A percentile compares a stretch with the other conserved stretches of the same genome.
phyloP scores from a whole-genome alignment of 1,140 invertebrate genomes.

The Pomacea maculata region DNA sequence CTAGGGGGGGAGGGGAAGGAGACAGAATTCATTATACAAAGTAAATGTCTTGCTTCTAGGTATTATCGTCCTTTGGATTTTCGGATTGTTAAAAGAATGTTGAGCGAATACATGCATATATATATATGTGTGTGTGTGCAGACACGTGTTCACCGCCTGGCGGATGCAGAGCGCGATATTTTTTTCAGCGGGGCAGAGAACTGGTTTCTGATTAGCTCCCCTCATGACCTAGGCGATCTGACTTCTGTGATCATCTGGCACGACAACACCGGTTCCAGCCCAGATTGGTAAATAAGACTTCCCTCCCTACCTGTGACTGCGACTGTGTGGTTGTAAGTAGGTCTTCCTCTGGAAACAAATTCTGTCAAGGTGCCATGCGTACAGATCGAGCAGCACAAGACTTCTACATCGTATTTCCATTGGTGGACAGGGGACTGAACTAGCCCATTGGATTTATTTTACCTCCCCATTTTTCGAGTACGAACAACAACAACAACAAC shows the following conservation, averaged over 20 bases:
- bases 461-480: no score
- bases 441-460: no score
- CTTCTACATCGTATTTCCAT: no score
- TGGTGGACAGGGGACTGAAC: no score
- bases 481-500: no score
- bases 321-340: no score
- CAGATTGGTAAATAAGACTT: no score
- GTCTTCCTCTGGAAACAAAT: no score
- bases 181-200: conserved; percentile 44
- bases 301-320: no score
- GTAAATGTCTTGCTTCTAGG: not conserved
- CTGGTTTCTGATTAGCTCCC: conserved; percentile 48
- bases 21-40: not conserved
- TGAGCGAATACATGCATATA: not conserved
- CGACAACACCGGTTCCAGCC: conserved; percentile 24
- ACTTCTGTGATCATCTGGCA: conserved; percentile 47
- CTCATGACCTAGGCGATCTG: conserved; percentile 37
- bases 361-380: no score
- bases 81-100: not conserved
- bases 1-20: not conserved
- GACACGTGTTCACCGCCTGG: conserved; percentile 31
- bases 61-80: not conserved
- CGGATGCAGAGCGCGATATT: conserved; percentile 25
- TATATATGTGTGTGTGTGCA: not conserved
- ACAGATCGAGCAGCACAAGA: no score